Percentiles rank a stretch among this genome's conserved stretches.
Evolutionary conservation across 2,797 vertebrate species (phyloP).

Genomic region (Chelonia mydas): DNA sequence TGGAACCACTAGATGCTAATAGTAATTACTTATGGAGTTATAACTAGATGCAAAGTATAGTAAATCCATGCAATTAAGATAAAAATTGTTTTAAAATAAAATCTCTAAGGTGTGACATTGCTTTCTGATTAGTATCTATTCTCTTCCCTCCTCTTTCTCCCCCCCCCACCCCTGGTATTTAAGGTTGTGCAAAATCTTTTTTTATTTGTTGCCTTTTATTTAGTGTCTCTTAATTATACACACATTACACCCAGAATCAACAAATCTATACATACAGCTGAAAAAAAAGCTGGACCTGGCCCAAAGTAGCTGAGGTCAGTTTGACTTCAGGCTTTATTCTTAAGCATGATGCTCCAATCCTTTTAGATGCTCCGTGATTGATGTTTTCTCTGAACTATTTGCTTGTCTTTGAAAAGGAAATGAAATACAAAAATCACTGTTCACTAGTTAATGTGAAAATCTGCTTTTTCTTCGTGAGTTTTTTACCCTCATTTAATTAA

Average conservation of each 20-base stretch:
- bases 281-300: not conserved
- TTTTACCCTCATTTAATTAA: not conserved
- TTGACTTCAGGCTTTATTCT: not conserved
- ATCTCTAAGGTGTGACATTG: not conserved
- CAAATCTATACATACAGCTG: not conserved
- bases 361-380: not conserved
- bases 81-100: not conserved
- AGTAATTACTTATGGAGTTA: not conserved
- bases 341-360: not conserved
- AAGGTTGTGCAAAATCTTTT: not conserved
- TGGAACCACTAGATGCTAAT: not conserved
- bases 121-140: not conserved
- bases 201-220: not conserved
- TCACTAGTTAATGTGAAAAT: not conserved
- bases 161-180: not conserved
- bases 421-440: not conserved
- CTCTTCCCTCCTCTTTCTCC: too few relatives aligned
- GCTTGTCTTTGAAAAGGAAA: not conserved
- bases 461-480: not conserved
- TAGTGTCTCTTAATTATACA: not conserved
- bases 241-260: not conserved
- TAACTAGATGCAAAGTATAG: not conserved
- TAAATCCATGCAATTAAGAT: not conserved
- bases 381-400: not conserved
- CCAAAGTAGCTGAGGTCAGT: not conserved